Evolutionary conservation across 2,888 invertebrate species (phyloP), one percentile per base, ranked within the genome.

Genomic region (Drosophila ustulata): DNA sequence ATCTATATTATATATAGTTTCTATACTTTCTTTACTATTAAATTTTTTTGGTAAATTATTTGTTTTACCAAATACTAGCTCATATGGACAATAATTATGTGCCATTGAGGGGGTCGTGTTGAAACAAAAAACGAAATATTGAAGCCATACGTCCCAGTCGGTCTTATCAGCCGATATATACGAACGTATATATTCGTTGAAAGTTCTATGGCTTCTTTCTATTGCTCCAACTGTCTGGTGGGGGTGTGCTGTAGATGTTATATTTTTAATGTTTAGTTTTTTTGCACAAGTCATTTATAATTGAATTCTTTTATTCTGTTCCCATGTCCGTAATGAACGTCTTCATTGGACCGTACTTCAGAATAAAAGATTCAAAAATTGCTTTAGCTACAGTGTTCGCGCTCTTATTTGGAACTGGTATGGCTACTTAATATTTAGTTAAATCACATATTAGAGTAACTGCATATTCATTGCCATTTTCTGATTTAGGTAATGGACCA

Each of bases 101-200:
- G 30, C 23, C n/a, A 25, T 43, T 0, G 55, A 55, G 8, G 46
- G 56, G 11, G 55, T 56, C 8, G 45, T 43, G 9, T 45, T 56
- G 13, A 45, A 56, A 56, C 45, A 43, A 3, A 4, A 32, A 0
- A 61, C 61, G 23, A 61, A 61, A n/a, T 61, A 52, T 46, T 52
- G 50, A 11, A 59, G 11, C 59, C 50, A 59, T 59, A 51, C 34
- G 51, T 59, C 59, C 59, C 59, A 59, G 45, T 59, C 59, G 26
- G 59, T 45, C 51, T 51, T 59, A 59, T 51, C 50, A 34, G 26
- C 32, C 11, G 45, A 59, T 51, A 59, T 59, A n/a, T 59, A 59
- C 18, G 58, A 50, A n/a, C n/a, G n/a, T n/a, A n/a, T n/a, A n/a
- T 2, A 50, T 1, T 53, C 41, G 39, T 53, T 28, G n/a, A n/a